phyloP scores from a whole-genome alignment of 2,888 invertebrate genomes.

The Lamproptera curius region DNA sequence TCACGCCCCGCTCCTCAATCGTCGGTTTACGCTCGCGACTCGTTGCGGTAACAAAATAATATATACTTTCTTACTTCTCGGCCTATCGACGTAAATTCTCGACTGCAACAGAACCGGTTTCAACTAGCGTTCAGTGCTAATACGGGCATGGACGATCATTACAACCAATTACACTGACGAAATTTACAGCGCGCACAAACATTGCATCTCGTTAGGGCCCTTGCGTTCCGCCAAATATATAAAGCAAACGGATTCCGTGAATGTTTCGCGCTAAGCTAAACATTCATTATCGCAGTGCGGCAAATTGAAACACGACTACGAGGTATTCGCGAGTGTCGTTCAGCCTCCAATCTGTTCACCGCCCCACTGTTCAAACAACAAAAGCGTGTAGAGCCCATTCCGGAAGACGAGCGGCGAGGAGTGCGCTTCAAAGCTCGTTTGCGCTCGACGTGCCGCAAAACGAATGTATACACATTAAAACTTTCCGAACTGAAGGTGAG shows the following conservation, averaged over 20 bases:
- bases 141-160: slow-evolving; percentile 31
- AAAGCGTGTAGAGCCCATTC: slow-evolving; percentile 55
- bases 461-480: slow-evolving; percentile 72
- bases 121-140: slow-evolving; percentile 27
- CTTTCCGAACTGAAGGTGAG: slow-evolving; percentile 64
- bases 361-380: slow-evolving; percentile 65
- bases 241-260: slow-evolving; percentile 32
- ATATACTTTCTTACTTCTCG: slow-evolving; percentile 52
- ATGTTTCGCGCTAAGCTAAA: slow-evolving; percentile 22
- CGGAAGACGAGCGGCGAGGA: slow-evolving; percentile 51
- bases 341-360: slow-evolving; percentile 48
- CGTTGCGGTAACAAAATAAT: slow-evolving; percentile 50
- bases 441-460: slow-evolving; percentile 48
- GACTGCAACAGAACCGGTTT: too few relatives aligned
- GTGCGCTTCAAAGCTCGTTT: slow-evolving; percentile 60
- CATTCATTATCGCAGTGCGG: slow-evolving; percentile 27
- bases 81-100: too few relatives aligned
- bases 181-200: slow-evolving; percentile 56
- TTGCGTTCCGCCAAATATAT: slow-evolving; percentile 40
- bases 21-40: slow-evolving; percentile 59
- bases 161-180: slow-evolving; percentile 52
- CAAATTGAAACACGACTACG: slow-evolving; percentile 29
- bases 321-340: slow-evolving; percentile 37
- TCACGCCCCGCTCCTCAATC: slow-evolving; percentile 70
- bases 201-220: slow-evolving; percentile 48